Base-by-base conservation (phyloP, 2,888 invertebrate species). In the Xylota segnis region DNA sequence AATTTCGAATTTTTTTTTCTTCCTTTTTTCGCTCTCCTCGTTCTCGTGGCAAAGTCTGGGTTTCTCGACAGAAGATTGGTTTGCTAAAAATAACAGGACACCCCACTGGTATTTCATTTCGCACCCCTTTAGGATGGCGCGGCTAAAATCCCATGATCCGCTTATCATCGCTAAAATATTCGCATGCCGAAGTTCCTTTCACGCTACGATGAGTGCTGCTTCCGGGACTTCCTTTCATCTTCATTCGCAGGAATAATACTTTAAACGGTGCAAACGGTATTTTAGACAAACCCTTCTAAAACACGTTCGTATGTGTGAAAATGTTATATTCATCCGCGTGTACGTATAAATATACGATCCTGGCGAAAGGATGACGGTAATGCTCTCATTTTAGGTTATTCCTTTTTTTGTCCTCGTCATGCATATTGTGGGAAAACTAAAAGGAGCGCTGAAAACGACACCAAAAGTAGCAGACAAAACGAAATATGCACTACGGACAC, bases 141-240 rank as follows among this genome's bases (percentile, higher is more conserved):
- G 10, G 12, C 6, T 27, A 43, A 74, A 74, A 54, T 63, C 72
- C 27, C 18, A 61, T 74, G 27, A 74, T 63, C 45, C 74, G 23
- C 34, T 54, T 54, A 50, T 23, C 47, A 50, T 71, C 16, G 12
- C 23, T 37, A 47, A 59, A 59, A 37, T 59, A 40, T 52, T 34
- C 27, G 32, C 32, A 12, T 16, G 37, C 4, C 0, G 27, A 50
- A 29, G 29, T 29, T 61, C 10, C 4, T 29, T 70, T 43, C 37
- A 50, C 47, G n/a, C 47, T 65, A 34, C 34, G 18, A 16, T 18
- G 12, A 40, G n/a, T 14, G 16, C 45, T 16, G 10, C 16, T 45
- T 40, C 9, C 16, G 16, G 14, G 50, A 5, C 12, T 40, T 59
- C 27, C 27, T 54, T 56, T 45, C 32, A 58, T 58, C 56, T 56